phyloP scores from a whole-genome alignment of 2,113 vertebrate genomes.

The Todiramphus saurophagus region DNA sequence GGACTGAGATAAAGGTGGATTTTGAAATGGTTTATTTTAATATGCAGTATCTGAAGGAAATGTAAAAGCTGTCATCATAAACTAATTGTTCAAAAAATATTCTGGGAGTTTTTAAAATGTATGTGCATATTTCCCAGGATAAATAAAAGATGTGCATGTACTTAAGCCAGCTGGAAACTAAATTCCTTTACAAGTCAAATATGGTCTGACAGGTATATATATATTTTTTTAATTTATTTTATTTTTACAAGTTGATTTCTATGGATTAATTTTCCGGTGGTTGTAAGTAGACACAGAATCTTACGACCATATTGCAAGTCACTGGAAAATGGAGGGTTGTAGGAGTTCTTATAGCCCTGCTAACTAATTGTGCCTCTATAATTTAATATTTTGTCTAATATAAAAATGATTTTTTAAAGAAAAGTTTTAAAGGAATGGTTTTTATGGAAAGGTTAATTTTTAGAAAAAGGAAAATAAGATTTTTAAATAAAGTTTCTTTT shows the following conservation, averaged over 20 bases:
- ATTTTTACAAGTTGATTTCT: constrained; percentile 4
- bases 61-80: constrained; percentile 22
- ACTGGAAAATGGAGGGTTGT: constrained; percentile 40
- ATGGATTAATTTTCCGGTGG: neutral
- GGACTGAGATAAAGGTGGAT: neutral
- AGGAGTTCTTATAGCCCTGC: neutral
- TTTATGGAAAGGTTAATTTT: constrained; percentile 66
- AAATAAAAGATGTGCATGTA: neutral
- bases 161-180: neutral
- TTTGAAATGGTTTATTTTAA: neutral
- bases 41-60: neutral
- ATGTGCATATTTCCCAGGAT: neutral
- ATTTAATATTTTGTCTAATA: constrained; percentile 63
- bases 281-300: constrained; percentile 6
- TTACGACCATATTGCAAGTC: constrained; percentile 35
- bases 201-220: neutral
- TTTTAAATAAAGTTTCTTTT: constrained; percentile 54
- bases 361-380: constrained; percentile 57
- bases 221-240: neutral
- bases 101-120: neutral
- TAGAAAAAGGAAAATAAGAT: constrained; percentile 62
- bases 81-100: neutral
- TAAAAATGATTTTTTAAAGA: constrained; percentile 38
- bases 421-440: constrained; percentile 55
- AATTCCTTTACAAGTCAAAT: neutral